Base-by-base conservation (phyloP, 2,113 vertebrate species). In the Alethe castanea region DNA sequence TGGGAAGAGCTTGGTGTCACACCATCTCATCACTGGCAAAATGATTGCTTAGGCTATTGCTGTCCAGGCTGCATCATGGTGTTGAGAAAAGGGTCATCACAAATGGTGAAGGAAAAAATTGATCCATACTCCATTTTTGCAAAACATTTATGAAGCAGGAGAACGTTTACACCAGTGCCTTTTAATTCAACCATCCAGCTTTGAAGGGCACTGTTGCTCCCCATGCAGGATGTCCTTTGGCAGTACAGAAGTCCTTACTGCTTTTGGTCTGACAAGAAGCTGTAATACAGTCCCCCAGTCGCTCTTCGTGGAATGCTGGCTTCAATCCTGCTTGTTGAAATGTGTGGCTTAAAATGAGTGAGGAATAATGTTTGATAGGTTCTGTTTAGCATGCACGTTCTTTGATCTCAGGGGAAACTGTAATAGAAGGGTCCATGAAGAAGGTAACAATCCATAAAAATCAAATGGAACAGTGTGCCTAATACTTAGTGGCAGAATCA, bases 381-480 rank as follows among this genome's bases (percentile, higher is more conserved):
- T 92, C 86, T 81, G 60, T 44, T 92, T 89, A 96, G 57, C 74
- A 93, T 92, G 91, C 73, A 72, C 0, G 0, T 53, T 76, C 70
- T 87, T 64, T 0, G 0, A 18, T 79, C 94, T 87, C 89, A 50
- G 48, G 61, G 66, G 73, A 92, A 47, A 28, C 12, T 61, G 36
- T 48, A 89, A 57, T 29, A 89, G 78, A 88, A 91, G 72, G 71
- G 82, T 88, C 82, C 56, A 61, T n/a, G 82, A 93, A 69, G 59
- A 90, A 86, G 59, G 82, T 70, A 94, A 86, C 53, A 95, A 92
- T 92, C 78, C 83, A 91, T 91, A 95, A 94, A 91, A 89, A 84
- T 84, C 57, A 81, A 89, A 71, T 28, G 25, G 65, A 91, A 42
- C 72, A 48, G 24, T 71, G 65, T 72, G 65, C 65, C 77, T 92